Percentiles rank a stretch among this genome's conserved stretches.
phyloP scores from a whole-genome alignment of 2,113 vertebrate species.

The Macquaria australasica region DNA sequence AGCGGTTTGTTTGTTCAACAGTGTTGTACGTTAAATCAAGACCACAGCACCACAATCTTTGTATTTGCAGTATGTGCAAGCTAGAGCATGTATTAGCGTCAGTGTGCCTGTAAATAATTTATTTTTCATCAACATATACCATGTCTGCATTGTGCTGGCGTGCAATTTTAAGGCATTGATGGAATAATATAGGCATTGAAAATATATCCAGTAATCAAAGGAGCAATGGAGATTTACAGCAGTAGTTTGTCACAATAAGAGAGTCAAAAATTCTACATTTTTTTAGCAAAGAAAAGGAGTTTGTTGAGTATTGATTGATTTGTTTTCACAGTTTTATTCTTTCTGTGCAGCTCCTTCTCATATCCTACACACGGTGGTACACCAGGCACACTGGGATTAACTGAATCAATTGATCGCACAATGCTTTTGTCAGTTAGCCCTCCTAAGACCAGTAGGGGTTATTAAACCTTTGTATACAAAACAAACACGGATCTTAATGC shows the following conservation, averaged over 20 bases:
- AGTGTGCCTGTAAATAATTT: background rate
- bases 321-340: background rate
- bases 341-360: background rate
- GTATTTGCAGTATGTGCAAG: background rate
- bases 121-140: background rate
- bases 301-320: background rate
- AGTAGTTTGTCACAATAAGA: background rate
- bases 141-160: background rate
- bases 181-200: background rate
- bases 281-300: background rate
- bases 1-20: background rate
- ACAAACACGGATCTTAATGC: slow-evolving; percentile 16
- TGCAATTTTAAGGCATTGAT: background rate
- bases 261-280: background rate
- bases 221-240: background rate
- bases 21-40: background rate
- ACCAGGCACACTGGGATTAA: background rate
- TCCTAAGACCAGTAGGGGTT: slow-evolving; percentile 20
- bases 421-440: background rate
- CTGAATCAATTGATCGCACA: slow-evolving; percentile 26
- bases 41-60: background rate
- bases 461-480: slow-evolving; percentile 29
- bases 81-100: too few relatives aligned
- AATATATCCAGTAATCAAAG: background rate
- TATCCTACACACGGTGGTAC: background rate